Base-by-base conservation (phyloP, 2,888 invertebrate species). In the Ennomos fuscantarius region DNA sequence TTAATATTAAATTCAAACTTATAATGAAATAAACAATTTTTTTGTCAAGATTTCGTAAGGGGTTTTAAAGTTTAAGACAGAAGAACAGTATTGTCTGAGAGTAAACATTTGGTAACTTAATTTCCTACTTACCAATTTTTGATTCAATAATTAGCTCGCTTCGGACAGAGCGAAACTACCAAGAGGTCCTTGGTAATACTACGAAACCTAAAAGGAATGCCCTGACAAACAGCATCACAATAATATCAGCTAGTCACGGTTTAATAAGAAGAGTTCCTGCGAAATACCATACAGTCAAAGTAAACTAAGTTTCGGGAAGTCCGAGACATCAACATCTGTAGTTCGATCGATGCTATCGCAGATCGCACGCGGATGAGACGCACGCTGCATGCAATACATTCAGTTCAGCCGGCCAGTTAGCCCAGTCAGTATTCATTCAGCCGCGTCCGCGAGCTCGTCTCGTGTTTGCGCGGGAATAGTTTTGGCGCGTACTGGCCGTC, bases 371-470 rank as follows among this genome's bases (percentile, higher is more conserved):
- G 41, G 31, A 45, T 41, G 55, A 44, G 39, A n/a, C 41, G 50
- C 50, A 35, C 41, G 44, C 40, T 5, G n/a, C 11, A 36, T 36
- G 2, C 24, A 24, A 24, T 6, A 24, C 15, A 6, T 6, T 24
- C 24, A 24, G 24, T 24, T 6, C 24, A 24, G 24, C 24, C 24
- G 24, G 24, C 24, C 24, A 24, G 24, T 45, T 35, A 33, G 34
- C 43, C 44, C 33, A 36, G 52, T 37, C 64, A 67, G 68, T 68
- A 55, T 55, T 48, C 60, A 43, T 37, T 46, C 55, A 41, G 60
- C 54, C 60, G 65, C 59, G 36, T 45, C n/a, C 24, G 60, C 55
- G 65, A 57, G 59, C 59, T 46, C 12, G 54, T 63, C 40, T 43
- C 49, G 58, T 42, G 43, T 43, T 46, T 40, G 57, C 52, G 60